Conservation (phyloP, 2,888 invertebrate species). For the Ptilodon capucinus region DNA sequence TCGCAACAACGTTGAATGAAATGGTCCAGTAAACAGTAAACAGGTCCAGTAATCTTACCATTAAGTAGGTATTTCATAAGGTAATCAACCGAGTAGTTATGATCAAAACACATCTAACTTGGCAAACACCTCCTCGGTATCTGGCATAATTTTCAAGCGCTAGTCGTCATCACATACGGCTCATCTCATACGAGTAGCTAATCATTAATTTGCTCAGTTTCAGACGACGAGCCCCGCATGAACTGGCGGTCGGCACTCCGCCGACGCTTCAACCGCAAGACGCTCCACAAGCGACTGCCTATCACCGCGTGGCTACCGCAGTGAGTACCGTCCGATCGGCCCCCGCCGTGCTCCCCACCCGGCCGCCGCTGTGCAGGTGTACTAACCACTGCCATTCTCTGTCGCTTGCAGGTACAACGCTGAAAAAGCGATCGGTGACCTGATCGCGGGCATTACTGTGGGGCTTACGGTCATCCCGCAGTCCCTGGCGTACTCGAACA, state of each 20-base stretch:
- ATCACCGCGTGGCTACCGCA: slow-evolving; percentile 90
- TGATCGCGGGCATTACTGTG: slow-evolving; percentile 95
- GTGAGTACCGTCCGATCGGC: slow-evolving; percentile 35
- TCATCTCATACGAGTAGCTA: no score
- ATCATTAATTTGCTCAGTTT: slow-evolving; percentile 74
- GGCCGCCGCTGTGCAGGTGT: neutral
- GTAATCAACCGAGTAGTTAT: no score
- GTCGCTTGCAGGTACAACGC: slow-evolving; percentile 80
- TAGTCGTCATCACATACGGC: no score
- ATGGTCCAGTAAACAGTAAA: no score
- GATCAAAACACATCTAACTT: no score
- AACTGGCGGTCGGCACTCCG: slow-evolving; percentile 68
- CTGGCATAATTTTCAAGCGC: no score
- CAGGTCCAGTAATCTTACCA: no score
- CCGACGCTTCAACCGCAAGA: slow-evolving; percentile 86
- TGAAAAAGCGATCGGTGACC: slow-evolving; percentile 90
- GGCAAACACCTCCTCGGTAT: no score
- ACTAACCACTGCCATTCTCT: neutral
- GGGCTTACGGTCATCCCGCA: slow-evolving; percentile 97
- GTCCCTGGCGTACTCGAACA: slow-evolving; percentile 90
- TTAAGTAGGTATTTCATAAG: no score
- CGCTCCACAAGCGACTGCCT: slow-evolving; percentile 88
- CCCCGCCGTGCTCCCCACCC: neutral
- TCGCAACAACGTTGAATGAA: no score
- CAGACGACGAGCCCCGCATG: slow-evolving; percentile 60